Evolutionary conservation across 2,888 invertebrate species (phyloP), one percentile per base, ranked within the genome.

Genomic region (Drosophila nigritarsus): DNA sequence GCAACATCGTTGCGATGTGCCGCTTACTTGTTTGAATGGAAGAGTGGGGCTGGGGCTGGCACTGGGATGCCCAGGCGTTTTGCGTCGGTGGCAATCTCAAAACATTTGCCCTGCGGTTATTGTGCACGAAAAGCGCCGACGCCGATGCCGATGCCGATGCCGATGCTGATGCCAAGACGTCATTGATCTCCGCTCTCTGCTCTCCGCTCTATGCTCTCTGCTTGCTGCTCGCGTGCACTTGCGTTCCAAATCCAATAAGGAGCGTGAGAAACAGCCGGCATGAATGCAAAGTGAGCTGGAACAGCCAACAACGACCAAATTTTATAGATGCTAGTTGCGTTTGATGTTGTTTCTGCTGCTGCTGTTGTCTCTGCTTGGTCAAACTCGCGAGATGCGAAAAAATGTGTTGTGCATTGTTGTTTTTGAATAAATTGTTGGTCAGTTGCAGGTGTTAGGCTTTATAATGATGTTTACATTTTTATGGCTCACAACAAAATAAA

Each of bases 191-290:
- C 56, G 65, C 66, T 60, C 59, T 51, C 72, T 27, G 55, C 54
- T 56, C 24, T 50, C 49, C 27, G 62, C 62, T 60, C 53, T 38
- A 68, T 18, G 53, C 67, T 60, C 55, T 45, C 66, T 27, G 55
- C 55, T 56, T 15, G 53, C 62, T 70, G 83, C 81, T 90, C 87
- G 91, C 90, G 85, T 91, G 84, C 85, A 88, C 82, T 90, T 89
- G 90, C 85, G 87, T 73, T 85, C 83, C 85, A 82, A 82, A 85
- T 89, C 84, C 86, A 89, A 90, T 89, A 88, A 90, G 89, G 87
- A 91, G 91, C 91, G 91, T 91, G 91, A 90, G 91, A 91, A 91
- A 90, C 87, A 75, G 86, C 65, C 82, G 77, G 78, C 84, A 71
- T 73, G 79, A 84, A 86, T 86, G 85, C 85, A 86, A 87, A 86